Evolutionary conservation across 2,888 invertebrate species (phyloP), one percentile per base, ranked within the genome.

Genomic region (Caenorhabditis sp.): DNA sequence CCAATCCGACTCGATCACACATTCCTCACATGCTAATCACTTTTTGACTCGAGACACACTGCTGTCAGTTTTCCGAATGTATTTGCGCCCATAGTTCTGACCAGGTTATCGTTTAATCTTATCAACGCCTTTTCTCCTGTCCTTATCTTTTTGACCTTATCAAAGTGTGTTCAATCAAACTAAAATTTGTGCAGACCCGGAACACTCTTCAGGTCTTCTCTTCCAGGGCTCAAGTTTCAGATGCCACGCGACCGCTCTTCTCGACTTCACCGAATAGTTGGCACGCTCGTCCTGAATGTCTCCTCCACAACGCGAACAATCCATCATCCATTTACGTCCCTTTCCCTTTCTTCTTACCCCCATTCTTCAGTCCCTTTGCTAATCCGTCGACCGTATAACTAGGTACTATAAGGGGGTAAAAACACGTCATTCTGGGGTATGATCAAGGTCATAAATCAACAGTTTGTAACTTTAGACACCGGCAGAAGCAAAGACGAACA

Each of bases 401-500:
- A 53, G 15, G 50, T 26, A 65, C 62, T 62, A 61, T 17, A 24
- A 45, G 39, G 32, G 24, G 26, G 24, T 22, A 26, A 35, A 2
- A 13, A 35, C 30, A 45, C 55, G 61, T 50, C 45, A 65, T 52
- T 20, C 52, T n/a, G 26, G 48, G 48, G 66, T 56, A 66, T 50
- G 56, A 56, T 56, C 50, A 41, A 56, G 66, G 66, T 66, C 66
- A 66, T 66, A 66, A 66, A 66, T 66, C 66, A 66, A 66, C 66
- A 56, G 48, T 48, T 66, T 66, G 66, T 66, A 66, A 66, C 66
- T 66, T 56, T 66, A 66, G 66, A 66, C 66, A 56, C 56, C 27
- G 26, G 22, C 26, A 9, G 24, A 20, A 26, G 27, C 8, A 15
- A 39, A 17, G 46, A 27, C 46, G 56, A 66, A 56, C 66, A 66